phyloP scores from a whole-genome alignment of 2,113 vertebrate species.

The Pollachius pollachius region DNA sequence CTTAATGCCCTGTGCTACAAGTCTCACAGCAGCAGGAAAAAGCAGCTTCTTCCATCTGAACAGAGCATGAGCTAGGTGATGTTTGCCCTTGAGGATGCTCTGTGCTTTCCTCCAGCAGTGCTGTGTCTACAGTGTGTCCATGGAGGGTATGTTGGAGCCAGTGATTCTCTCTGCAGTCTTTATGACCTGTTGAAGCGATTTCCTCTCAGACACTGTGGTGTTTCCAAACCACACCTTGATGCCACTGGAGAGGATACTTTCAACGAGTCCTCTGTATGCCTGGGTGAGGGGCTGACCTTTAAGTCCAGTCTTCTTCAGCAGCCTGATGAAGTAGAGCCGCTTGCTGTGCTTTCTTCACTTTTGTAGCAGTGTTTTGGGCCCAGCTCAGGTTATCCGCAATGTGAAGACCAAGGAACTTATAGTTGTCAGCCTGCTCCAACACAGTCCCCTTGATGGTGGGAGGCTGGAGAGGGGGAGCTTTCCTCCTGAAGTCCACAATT shows the following conservation, averaged over 20 bases:
- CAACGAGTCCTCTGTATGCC: conserved; percentile 11
- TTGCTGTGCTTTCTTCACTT: too few species aligned
- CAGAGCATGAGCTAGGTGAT: conserved; percentile 16
- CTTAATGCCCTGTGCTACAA: neutral
- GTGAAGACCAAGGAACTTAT: too few species aligned
- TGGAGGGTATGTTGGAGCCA: neutral
- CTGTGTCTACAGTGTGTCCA: conserved; percentile 12
- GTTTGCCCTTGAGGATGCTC: conserved; percentile 10
- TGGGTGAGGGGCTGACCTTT: too few species aligned
- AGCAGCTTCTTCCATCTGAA: neutral
- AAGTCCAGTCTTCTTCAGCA: too few species aligned
- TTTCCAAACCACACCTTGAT: neutral
- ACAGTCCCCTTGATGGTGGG: too few species aligned
- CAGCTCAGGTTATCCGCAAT: too few species aligned
- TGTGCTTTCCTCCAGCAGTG: conserved; percentile 3
- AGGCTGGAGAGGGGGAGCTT: too few species aligned
- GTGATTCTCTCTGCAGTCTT: conserved; percentile 12
- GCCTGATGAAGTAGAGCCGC: too few species aligned
- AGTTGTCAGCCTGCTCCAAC: too few species aligned
- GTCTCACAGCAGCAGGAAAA: neutral
- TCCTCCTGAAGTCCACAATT: too few species aligned
- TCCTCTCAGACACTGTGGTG: too few species aligned
- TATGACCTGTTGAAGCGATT: neutral
- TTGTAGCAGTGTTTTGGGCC: too few species aligned
- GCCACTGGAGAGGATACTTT: conserved; percentile 7